A percentile compares a stretch with the other conserved stretches of the same genome.
Conservation (phyloP, 2,888 invertebrate genomes). For the Liposcelis brunnea region DNA sequence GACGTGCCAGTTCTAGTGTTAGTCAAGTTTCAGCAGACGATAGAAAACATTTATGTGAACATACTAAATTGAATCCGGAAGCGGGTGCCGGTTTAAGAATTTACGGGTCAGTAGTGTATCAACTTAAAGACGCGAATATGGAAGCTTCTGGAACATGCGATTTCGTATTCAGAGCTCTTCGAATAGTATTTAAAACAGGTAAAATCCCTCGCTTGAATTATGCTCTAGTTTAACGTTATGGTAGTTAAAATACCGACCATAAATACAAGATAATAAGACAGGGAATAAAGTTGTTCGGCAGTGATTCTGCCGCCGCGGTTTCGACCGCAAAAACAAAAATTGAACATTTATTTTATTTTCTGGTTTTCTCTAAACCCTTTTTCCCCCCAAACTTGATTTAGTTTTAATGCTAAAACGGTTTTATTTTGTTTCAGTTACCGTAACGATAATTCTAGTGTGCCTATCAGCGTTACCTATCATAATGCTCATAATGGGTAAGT, state of each 20-base stretch:
- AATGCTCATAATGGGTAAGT: constrained; percentile 64
- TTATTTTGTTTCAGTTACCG: constrained; percentile 36
- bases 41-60: constrained; percentile 48
- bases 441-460: constrained; percentile 48
- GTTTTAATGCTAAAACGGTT: no score
- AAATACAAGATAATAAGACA: no score
- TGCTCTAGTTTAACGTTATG: background rate
- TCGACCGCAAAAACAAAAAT: no score
- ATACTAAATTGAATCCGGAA: constrained; percentile 36
- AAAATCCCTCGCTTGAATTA: constrained; percentile 20
- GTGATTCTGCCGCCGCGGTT: background rate
- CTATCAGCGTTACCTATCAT: constrained; percentile 51
- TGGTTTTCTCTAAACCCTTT: no score
- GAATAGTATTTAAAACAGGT: constrained; percentile 58
- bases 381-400: no score
- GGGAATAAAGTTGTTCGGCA: background rate
- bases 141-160: constrained; percentile 57
- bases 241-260: background rate
- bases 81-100: constrained; percentile 32
- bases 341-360: no score
- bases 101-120: constrained; percentile 61
- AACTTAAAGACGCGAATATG: constrained; percentile 60
- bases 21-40: constrained; percentile 63
- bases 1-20: constrained; percentile 53
- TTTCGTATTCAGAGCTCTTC: constrained; percentile 51